phyloP scores from a whole-genome alignment of 2,888 invertebrate species.

The Papilio protenor region DNA sequence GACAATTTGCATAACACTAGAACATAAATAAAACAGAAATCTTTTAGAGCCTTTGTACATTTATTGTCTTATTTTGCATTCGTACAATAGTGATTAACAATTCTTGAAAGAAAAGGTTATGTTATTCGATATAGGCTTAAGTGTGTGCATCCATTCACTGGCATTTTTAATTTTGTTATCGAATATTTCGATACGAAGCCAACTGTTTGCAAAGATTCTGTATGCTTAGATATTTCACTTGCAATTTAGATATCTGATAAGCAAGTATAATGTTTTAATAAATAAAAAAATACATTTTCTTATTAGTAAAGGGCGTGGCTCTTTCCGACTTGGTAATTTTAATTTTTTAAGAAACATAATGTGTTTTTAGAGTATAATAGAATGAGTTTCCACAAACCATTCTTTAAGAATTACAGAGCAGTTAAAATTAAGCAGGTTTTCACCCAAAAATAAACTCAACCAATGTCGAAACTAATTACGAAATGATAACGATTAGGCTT shows the following conservation, averaged over 20 bases:
- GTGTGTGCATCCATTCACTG: not conserved
- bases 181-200: not conserved
- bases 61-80: conserved; percentile 19
- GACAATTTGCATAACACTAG: conserved; percentile 43
- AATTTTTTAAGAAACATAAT: too few species aligned
- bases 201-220: not conserved
- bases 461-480: not conserved
- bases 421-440: not conserved
- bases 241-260: not conserved
- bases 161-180: not conserved
- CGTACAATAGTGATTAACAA: conserved; percentile 17
- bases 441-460: not conserved
- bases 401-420: not conserved
- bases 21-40: conserved; percentile 27
- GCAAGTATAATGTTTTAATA: too few species aligned
- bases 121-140: not conserved
- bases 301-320: too few species aligned
- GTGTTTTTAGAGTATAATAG: not conserved
- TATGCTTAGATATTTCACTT: not conserved
- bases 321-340: too few species aligned
- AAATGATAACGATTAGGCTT: not conserved
- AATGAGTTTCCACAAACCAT: not conserved
- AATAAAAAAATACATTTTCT: too few species aligned
- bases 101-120: conserved; percentile 10
- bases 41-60: conserved; percentile 15